Percentiles rank a stretch among this genome's conserved stretches.
Evolutionary conservation across 2,888 invertebrate species (phyloP).

Genomic region (Dryocosmus kuriphilus): DNA sequence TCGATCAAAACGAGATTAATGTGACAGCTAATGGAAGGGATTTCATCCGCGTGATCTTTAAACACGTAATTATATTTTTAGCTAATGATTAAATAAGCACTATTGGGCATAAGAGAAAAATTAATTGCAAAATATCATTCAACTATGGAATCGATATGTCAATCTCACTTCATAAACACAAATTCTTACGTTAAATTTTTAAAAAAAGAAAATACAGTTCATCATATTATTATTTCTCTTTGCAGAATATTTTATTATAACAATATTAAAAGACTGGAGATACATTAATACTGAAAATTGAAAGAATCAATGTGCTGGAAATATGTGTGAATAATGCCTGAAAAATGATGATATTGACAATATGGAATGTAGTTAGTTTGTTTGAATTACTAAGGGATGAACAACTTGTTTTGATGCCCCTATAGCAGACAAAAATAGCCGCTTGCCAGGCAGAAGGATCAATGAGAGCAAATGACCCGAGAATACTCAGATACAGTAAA

Average conservation of each 20-base stretch:
- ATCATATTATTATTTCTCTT: too few species aligned
- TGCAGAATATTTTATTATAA: too few species aligned
- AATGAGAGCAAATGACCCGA: conserved; percentile 29
- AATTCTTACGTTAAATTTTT: too few species aligned
- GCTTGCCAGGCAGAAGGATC: not conserved
- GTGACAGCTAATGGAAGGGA: conserved; percentile 36
- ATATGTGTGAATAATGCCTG: not conserved
- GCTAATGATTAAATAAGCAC: not conserved
- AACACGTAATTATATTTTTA: conserved; percentile 1
- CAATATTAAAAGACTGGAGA: too few species aligned
- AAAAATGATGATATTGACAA: not conserved
- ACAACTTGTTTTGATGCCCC: not conserved
- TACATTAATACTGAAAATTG: too few species aligned
- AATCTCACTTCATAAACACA: too few species aligned
- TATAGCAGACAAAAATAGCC: conserved; percentile 7
- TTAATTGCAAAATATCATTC: not conserved
- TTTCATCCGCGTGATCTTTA: conserved; percentile 27
- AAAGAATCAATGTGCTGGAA: not conserved
- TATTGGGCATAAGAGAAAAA: not conserved
- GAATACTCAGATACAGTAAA: conserved; percentile 20
- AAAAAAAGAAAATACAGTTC: too few species aligned
- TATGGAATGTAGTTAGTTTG: not conserved
- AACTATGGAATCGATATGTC: too few species aligned
- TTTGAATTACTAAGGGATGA: not conserved
- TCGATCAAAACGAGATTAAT: conserved; percentile 40